phyloP scores from a whole-genome alignment of 1,140 invertebrate species.

The Paraescarpia echinospica region DNA sequence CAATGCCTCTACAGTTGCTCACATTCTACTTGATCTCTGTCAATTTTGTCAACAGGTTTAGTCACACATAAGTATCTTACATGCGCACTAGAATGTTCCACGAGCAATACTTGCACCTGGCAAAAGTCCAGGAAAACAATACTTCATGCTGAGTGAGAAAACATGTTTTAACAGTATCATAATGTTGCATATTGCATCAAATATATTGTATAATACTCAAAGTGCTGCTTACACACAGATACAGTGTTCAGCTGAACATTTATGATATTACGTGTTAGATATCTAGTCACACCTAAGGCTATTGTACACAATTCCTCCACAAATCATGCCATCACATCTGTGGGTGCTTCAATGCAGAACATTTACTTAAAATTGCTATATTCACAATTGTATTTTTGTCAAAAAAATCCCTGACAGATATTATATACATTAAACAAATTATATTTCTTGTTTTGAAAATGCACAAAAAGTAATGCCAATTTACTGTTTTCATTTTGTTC shows the following conservation, averaged over 20 bases:
- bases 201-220: too few relatives aligned
- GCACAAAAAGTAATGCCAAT: too few relatives aligned
- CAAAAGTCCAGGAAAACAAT: too few relatives aligned
- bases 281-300: too few relatives aligned
- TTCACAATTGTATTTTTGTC: background rate
- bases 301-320: too few relatives aligned
- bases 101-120: background rate
- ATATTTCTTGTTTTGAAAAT: too few relatives aligned
- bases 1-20: background rate
- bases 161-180: background rate
- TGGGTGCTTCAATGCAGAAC: background rate
- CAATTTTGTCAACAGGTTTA: background rate
- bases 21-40: background rate
- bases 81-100: background rate
- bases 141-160: background rate
- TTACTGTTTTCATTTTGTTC: too few relatives aligned
- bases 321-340: too few relatives aligned
- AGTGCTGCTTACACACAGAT: too few relatives aligned
- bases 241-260: too few relatives aligned
- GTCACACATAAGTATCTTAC: background rate
- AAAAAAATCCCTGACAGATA: background rate
- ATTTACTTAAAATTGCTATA: background rate
- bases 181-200: background rate
- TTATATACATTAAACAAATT: too few relatives aligned
- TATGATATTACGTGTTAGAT: too few relatives aligned